Conservation (phyloP, 2,888 invertebrate genomes). For the Nomada fucata region DNA sequence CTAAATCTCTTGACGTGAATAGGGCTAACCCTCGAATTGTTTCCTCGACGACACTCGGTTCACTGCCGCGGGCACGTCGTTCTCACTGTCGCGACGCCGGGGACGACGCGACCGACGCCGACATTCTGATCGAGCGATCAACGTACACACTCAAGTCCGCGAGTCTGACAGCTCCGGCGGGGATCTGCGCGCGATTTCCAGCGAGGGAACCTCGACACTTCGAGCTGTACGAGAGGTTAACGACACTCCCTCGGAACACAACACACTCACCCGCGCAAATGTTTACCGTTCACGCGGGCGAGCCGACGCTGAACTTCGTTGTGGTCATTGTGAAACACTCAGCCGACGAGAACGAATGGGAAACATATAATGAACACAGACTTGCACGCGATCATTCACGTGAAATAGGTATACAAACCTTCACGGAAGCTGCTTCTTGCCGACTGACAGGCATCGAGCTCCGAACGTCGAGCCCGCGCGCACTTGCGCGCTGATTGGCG, state of each 20-base stretch:
- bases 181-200: constrained; percentile 43
- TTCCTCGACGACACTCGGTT: constrained; percentile 44
- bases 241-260: constrained; percentile 29
- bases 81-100: constrained; percentile 61
- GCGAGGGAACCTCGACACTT: constrained; percentile 2
- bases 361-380: constrained; percentile 9
- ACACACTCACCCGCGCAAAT: constrained; percentile 46
- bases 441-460: constrained; percentile 51
- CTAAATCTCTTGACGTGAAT: constrained; percentile 53
- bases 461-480: constrained; percentile 41
- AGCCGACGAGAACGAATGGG: not conserved
- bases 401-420: not conserved
- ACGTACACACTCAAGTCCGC: constrained; percentile 9
- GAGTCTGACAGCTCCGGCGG: constrained; percentile 52
- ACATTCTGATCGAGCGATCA: constrained; percentile 56
- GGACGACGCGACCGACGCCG: constrained; percentile 51
- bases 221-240: constrained; percentile 32
- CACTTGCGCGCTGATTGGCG: constrained; percentile 53
- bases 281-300: constrained; percentile 60
- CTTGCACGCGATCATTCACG: constrained; percentile 24
- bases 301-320: constrained; percentile 21
- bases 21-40: constrained; percentile 45
- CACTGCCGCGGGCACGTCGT: constrained; percentile 43
- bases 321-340: constrained; percentile 15
- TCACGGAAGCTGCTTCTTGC: constrained; percentile 24